Evolutionary conservation across 2,113 vertebrate genomes (phyloP).

Genomic region (Sigmodon hispidus): DNA sequence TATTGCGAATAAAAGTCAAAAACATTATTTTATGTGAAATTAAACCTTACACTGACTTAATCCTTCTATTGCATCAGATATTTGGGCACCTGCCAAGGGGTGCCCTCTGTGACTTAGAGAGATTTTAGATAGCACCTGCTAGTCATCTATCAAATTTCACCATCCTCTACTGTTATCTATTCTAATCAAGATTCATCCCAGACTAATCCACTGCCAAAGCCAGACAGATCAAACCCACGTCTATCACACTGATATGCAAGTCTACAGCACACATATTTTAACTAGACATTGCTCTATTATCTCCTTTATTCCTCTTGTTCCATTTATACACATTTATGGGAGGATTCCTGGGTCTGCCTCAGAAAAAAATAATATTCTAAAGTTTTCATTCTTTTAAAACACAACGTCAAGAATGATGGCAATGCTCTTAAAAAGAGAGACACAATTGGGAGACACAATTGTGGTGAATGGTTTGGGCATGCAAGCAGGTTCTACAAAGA

Average conservation of each 20-base stretch:
- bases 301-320: not conserved
- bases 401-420: not conserved
- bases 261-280: not conserved
- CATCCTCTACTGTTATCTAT: not conserved
- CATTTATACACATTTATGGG: not conserved
- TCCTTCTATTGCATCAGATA: not conserved
- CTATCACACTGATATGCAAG: accelerated
- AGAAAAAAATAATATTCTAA: not conserved
- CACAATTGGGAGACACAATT: not conserved
- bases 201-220: not conserved
- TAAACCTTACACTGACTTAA: not conserved
- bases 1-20: not conserved
- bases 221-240: not conserved
- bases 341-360: not conserved
- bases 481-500: not conserved
- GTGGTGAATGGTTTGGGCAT: not conserved
- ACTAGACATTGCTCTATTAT: not conserved
- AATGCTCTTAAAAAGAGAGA: not conserved
- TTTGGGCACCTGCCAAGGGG: not conserved
- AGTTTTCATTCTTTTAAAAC: not conserved
- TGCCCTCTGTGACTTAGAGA: not conserved
- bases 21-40: constrained; percentile 10
- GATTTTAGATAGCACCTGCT: not conserved
- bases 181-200: not conserved
- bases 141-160: not conserved